phyloP scores from a whole-genome alignment of 92 coral and sea anemone genomes.

The Umimayanthus kanabou region DNA sequence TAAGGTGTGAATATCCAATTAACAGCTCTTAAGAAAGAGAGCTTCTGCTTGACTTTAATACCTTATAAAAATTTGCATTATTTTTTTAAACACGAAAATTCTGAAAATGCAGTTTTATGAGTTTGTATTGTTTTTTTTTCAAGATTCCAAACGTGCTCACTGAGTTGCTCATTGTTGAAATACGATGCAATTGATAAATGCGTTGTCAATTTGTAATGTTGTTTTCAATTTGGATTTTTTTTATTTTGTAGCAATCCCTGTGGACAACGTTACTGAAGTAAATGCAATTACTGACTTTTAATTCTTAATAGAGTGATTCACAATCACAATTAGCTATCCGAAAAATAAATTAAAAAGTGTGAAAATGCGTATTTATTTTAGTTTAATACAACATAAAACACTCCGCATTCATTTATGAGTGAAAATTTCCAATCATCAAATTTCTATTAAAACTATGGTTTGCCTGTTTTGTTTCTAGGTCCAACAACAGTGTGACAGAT shows the following conservation, averaged over 20 bases:
- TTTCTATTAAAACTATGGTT: neutral
- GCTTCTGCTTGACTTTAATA: conserved; percentile 1
- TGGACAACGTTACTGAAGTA: too few species aligned
- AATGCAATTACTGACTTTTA: too few species aligned
- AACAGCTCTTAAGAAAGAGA: neutral
- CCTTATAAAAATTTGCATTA: neutral
- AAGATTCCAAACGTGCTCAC: too few species aligned
- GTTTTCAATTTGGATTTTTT: too few species aligned
- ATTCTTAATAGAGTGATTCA: neutral
- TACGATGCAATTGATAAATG: too few species aligned
- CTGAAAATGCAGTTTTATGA: neutral
- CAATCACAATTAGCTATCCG: neutral
- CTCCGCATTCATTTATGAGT: neutral
- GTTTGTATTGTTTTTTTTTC: too few species aligned
- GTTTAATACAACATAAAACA: too few species aligned
- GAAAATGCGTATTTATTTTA: too few species aligned
- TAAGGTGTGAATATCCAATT: neutral
- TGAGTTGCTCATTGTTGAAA: too few species aligned
- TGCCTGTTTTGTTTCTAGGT: conserved; percentile 9
- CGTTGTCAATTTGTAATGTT: too few species aligned
- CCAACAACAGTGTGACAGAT: conserved; percentile 3
- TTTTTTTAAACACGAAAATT: neutral
- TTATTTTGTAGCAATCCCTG: too few species aligned
- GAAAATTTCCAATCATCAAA: neutral
- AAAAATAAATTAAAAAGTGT: too few species aligned